Percentiles rank a stretch among this genome's conserved stretches.
Evolutionary conservation across 2,888 invertebrate species (phyloP).

Genomic region (Lymantria monacha): DNA sequence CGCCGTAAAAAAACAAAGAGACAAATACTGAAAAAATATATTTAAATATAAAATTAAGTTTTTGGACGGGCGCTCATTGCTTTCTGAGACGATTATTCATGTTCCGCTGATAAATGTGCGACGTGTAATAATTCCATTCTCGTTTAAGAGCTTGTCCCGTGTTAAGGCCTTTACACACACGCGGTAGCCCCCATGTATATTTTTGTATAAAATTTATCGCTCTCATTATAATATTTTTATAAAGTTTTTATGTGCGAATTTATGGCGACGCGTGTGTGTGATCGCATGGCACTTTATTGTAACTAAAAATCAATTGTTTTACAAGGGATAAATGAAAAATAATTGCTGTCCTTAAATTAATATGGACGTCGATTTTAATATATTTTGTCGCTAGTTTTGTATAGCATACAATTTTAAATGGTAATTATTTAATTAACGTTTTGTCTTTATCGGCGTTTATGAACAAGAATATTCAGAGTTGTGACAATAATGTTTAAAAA

Average conservation of each 20-base stretch:
- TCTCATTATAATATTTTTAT: constrained; percentile 57
- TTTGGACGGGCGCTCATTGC: constrained; percentile 72
- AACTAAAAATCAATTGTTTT: constrained; percentile 25
- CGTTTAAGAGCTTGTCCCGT: constrained; percentile 67
- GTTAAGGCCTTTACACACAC: constrained; percentile 55
- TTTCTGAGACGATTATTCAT: constrained; percentile 71
- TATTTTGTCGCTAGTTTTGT: constrained; percentile 16
- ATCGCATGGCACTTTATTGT: constrained; percentile 37
- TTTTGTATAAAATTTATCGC: constrained; percentile 57
- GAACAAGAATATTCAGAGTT: constrained; percentile 31
- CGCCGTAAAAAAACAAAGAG: constrained; percentile 33
- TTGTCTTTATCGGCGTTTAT: constrained; percentile 29
- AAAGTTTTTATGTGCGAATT: constrained; percentile 42
- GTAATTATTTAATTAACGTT: constrained; percentile 32
- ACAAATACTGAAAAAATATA: constrained; percentile 62
- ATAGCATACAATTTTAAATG: constrained; percentile 19
- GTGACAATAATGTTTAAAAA: constrained; percentile 42
- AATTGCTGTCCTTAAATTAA: constrained; percentile 13
- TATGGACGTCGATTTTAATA: constrained; percentile 18
- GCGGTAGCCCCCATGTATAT: constrained; percentile 46
- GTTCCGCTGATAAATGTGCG: constrained; percentile 72
- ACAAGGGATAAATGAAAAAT: constrained; percentile 37
- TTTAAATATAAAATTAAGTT: constrained; percentile 78
- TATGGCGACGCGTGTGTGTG: constrained; percentile 43
- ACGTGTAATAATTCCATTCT: constrained; percentile 75